Conservation (phyloP, 2,113 vertebrate genomes). For the Felis chaus region DNA sequence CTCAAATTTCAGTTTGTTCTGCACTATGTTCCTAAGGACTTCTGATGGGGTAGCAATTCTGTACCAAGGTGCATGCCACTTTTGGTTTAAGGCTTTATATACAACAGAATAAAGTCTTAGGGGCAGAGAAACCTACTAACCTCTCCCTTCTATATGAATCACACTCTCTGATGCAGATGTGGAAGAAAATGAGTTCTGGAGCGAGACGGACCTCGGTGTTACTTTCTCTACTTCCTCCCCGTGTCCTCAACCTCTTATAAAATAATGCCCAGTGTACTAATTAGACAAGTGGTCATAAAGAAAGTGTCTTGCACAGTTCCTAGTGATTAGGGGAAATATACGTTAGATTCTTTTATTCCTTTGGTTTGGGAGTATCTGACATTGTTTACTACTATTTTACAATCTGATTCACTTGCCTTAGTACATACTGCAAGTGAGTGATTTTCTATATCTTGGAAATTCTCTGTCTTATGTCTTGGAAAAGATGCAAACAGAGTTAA, state of each 20-base stretch:
- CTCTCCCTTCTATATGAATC: not conserved
- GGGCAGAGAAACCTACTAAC: not conserved
- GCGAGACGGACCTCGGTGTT: not conserved
- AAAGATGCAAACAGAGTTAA: not conserved
- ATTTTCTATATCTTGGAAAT: not conserved
- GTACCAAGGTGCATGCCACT: not conserved
- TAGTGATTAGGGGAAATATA: not conserved
- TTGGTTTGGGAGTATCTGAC: not conserved
- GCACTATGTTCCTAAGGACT: not conserved
- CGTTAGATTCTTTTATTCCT: not conserved
- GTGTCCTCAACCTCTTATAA: not conserved
- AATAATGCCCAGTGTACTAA: not conserved
- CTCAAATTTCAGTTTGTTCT: not conserved
- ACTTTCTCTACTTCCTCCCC: not conserved
- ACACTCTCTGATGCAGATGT: rapidly evolving
- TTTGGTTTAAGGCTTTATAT: not conserved
- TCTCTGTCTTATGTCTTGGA: not conserved
- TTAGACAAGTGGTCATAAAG: not conserved
- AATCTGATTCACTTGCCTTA: not conserved
- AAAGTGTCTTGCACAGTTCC: not conserved
- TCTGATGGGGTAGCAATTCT: not conserved
- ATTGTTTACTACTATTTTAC: not conserved
- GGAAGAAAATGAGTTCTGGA: not conserved
- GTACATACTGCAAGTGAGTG: not conserved
- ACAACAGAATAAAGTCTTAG: not conserved